Evolutionary conservation across 2,113 vertebrate genomes (phyloP).

Genomic region (Sitta europaea): DNA sequence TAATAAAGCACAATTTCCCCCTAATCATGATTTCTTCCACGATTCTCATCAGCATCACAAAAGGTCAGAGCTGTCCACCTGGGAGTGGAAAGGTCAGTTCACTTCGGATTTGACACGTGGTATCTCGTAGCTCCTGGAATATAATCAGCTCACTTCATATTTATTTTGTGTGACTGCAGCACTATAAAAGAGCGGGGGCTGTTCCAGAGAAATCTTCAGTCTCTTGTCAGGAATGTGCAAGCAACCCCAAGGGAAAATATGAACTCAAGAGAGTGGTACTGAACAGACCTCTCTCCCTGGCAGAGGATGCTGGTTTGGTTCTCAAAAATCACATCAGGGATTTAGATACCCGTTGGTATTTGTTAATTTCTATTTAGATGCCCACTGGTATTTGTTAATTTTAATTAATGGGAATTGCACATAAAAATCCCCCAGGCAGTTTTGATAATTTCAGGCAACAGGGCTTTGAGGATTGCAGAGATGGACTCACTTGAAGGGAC

Average conservation of each 20-base stretch:
- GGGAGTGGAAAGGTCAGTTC: constrained; percentile 55
- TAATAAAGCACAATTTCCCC: background rate
- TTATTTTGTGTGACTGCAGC: constrained; percentile 32
- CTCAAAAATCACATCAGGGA: background rate
- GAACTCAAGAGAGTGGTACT: background rate
- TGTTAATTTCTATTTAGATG: background rate
- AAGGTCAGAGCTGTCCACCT: constrained; percentile 57
- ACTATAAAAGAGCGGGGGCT: background rate
- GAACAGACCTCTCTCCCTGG: background rate
- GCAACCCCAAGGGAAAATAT: constrained; percentile 1
- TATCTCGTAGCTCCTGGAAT: constrained; percentile 34
- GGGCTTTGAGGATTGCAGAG: background rate
- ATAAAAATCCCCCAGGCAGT: background rate
- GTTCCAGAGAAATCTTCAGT: background rate
- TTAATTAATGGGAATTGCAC: background rate
- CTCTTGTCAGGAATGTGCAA: constrained; percentile 3
- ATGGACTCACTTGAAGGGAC: background rate
- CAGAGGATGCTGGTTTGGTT: background rate
- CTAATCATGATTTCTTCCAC: constrained; percentile 25
- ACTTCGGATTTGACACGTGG: constrained; percentile 23
- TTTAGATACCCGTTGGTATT: background rate
- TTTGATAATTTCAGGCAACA: background rate
- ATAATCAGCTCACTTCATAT: constrained; percentile 24
- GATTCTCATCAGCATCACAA: constrained; percentile 12
- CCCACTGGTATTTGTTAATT: background rate